These are phyloP conservation scores for Pyrrhosoma nymphula DNA, from an alignment of 2,888 invertebrate species.

Conservation along the genomic window DNA sequence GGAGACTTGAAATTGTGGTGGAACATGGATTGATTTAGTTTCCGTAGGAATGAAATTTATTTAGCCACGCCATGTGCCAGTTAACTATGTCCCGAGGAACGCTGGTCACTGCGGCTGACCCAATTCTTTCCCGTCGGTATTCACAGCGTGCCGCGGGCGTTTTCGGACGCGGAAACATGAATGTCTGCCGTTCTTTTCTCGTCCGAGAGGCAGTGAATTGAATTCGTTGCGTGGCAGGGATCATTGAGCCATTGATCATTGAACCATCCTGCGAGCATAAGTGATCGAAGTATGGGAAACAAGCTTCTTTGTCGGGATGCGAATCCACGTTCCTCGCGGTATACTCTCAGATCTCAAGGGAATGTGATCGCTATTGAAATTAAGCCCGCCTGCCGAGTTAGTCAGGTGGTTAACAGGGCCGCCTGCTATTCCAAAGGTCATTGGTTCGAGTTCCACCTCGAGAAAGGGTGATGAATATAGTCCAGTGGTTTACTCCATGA, in stretches of 20 bases:
- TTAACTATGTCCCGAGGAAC: neutral
- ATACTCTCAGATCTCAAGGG: neutral
- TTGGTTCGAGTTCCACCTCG: neutral
- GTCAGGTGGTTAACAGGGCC: neutral
- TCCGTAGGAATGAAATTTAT: neutral
- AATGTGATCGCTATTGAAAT: neutral
- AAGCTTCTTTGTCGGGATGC: neutral
- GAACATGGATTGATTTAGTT: conserved; percentile 10
- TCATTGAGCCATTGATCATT: neutral
- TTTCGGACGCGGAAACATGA: neutral
- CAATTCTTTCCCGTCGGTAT: neutral
- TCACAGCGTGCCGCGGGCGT: neutral
- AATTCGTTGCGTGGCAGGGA: neutral
- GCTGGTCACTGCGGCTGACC: neutral
- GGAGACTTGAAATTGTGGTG: neutral
- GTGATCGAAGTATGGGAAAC: neutral
- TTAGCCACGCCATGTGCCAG: neutral
- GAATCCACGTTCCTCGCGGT: neutral
- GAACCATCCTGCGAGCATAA: neutral
- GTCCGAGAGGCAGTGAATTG: neutral
- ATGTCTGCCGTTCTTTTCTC: neutral
- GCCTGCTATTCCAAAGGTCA: neutral
- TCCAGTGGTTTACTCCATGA: neutral
- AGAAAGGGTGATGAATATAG: neutral
- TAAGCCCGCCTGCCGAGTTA: neutral